Evolutionary conservation across 2,888 invertebrate species (phyloP).

Genomic region (Odontomyia ornata): DNA sequence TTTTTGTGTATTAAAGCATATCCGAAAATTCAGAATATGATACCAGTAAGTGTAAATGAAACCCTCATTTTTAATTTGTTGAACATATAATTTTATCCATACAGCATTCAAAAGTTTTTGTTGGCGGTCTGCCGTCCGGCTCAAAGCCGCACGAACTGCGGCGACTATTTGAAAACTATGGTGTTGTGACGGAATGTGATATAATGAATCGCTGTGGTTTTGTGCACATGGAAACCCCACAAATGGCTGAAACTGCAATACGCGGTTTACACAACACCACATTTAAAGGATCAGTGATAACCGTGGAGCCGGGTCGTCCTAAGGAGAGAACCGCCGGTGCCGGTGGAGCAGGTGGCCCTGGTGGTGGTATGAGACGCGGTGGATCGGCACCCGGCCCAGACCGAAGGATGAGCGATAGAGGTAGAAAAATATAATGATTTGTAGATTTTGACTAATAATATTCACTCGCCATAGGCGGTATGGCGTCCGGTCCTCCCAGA

Average conservation of each 20-base stretch:
- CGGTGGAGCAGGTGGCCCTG: slow-evolving; percentile 63
- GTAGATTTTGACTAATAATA: too few species aligned
- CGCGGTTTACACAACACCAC: slow-evolving; percentile 80
- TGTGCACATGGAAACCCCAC: slow-evolving; percentile 86
- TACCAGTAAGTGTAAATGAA: slow-evolving; percentile 30
- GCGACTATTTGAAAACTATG: slow-evolving; percentile 84
- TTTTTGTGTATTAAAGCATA: neutral
- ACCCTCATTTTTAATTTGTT: neutral
- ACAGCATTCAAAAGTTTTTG: slow-evolving; percentile 87
- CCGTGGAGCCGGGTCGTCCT: slow-evolving; percentile 83
- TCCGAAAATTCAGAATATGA: neutral
- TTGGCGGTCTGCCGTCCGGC: slow-evolving; percentile 88
- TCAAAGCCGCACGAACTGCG: slow-evolving; percentile 85
- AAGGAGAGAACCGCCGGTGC: slow-evolving; percentile 73
- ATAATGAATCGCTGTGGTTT: slow-evolving; percentile 95
- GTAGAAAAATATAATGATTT: neutral
- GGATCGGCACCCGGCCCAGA: slow-evolving; percentile 50
- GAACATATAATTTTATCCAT: too few species aligned
- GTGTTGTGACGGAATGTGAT: slow-evolving; percentile 91
- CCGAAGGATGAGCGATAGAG: neutral
- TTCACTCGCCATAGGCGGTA: too few species aligned
- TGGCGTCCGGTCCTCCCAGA: too few species aligned
- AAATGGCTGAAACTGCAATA: slow-evolving; percentile 84
- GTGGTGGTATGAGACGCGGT: slow-evolving; percentile 57
- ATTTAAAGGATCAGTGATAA: slow-evolving; percentile 85